Evolutionary conservation across 2,113 vertebrate species (phyloP).

Genomic region (Dolichotis patagonum): DNA sequence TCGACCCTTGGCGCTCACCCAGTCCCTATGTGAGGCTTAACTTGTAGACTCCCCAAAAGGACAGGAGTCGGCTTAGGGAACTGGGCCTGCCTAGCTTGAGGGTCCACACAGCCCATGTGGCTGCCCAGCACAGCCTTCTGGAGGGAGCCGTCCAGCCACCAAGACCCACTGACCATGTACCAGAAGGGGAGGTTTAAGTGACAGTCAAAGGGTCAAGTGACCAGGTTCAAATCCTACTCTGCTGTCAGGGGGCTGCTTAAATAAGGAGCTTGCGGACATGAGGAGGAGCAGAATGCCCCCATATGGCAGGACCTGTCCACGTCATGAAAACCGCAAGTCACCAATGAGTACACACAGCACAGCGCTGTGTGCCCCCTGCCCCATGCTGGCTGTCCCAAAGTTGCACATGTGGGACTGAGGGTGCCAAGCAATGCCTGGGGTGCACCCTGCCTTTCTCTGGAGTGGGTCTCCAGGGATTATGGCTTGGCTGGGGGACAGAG

Average conservation of each 20-base stretch:
- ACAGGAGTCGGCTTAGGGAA: background rate
- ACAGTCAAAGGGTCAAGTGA: background rate
- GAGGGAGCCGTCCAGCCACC: background rate
- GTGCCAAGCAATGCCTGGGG: background rate
- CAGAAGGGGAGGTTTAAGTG: background rate
- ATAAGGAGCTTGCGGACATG: rapidly evolving
- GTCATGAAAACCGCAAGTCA: background rate
- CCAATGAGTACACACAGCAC: rapidly evolving
- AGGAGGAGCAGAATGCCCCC: background rate
- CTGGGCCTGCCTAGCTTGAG: background rate
- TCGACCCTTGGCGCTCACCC: background rate
- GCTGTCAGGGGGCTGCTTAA: background rate
- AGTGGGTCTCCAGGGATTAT: background rate
- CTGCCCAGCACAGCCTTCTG: rapidly evolving
- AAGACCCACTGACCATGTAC: background rate
- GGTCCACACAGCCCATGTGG: background rate
- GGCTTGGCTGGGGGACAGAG: background rate
- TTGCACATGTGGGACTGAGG: rapidly evolving
- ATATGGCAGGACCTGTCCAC: background rate
- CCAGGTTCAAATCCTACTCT: background rate
- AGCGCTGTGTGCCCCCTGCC: background rate
- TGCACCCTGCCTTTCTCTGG: background rate
- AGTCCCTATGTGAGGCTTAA: background rate
- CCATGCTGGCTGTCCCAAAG: background rate
- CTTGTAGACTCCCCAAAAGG: rapidly evolving